Evolutionary conservation across 2,797 vertebrate genomes (phyloP), one percentile per base, ranked within the genome.

Genomic region (Myiotriccus ornatus): DNA sequence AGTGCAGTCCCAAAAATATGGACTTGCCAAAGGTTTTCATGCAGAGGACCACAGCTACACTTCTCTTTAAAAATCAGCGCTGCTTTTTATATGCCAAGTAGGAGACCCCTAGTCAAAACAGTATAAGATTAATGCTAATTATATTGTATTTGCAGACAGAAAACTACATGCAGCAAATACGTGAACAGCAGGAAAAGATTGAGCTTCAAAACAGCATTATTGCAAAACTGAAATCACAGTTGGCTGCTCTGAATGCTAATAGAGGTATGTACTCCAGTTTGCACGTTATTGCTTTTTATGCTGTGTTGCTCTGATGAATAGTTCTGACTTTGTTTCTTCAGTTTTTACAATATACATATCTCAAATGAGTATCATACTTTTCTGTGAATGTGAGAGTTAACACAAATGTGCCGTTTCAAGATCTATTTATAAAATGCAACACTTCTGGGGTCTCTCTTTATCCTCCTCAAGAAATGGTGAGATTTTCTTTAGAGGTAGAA

Each of bases 111-210:
- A 85, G 80, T 91, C 77, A 82, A 89, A 90, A 93, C 77, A 88
- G 78, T 89, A 7, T 87, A 83, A 96, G 63, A 93, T 87, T 96
- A 89, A 91, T 94, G 64, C 93, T 97, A 96, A 98, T 97, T 97
- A 87, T 87, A 97, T 97, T 95, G 64, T 98, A 97, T 98, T 97
- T 98, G 94, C 98, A 99, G 99, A 99, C 98, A 88, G 98, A 99
- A 95, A 97, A 97, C 97, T 99, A 99, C 98, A 98, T 99, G 92
- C 97, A 98, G 91, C 98, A 98, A 98, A 98, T 98, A 95, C 97
- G 97, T 92, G 98, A 98, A 94, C 98, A 99, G 97, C 97, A 99
- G 94, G 98, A 98, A 98, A 98, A 99, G 98, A 99, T 99, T 96
- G 98, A 98, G 80, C 97, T 98, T 97, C 99, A 99, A 96, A 98